phyloP scores from a whole-genome alignment of 2,888 invertebrate genomes.

The Ctenicera cuprea region DNA sequence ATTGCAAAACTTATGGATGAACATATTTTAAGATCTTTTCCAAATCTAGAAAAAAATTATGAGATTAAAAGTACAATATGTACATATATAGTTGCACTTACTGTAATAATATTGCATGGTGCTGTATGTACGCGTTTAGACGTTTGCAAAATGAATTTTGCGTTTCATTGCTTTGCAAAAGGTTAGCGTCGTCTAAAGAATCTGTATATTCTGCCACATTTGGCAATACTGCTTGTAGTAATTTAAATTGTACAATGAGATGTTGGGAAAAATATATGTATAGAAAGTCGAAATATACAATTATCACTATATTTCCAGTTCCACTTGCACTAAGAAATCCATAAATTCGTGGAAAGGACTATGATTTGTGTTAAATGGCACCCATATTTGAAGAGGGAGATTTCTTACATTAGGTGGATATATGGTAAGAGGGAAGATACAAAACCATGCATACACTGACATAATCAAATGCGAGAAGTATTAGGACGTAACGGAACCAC shows the following conservation, averaged over 20 bases:
- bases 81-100: too few relatives aligned
- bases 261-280: background rate
- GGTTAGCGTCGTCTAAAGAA: too few relatives aligned
- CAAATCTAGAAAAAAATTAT: background rate
- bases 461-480: background rate
- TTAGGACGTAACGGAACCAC: background rate
- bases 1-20: background rate
- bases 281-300: background rate
- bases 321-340: background rate
- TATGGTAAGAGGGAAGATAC: background rate
- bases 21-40: background rate
- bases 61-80: too few relatives aligned
- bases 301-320: background rate
- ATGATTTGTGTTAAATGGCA: background rate
- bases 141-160: too few relatives aligned
- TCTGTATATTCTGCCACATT: background rate
- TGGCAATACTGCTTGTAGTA: background rate
- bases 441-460: background rate
- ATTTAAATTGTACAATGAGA: background rate
- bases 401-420: background rate
- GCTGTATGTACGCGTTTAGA: too few relatives aligned
- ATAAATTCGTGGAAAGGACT: constrained; percentile 1
- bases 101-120: too few relatives aligned
- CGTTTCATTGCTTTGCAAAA: too few relatives aligned
- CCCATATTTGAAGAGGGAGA: background rate